phyloP scores from a whole-genome alignment of 2,113 vertebrate species.

The Ardeotis arabs region DNA sequence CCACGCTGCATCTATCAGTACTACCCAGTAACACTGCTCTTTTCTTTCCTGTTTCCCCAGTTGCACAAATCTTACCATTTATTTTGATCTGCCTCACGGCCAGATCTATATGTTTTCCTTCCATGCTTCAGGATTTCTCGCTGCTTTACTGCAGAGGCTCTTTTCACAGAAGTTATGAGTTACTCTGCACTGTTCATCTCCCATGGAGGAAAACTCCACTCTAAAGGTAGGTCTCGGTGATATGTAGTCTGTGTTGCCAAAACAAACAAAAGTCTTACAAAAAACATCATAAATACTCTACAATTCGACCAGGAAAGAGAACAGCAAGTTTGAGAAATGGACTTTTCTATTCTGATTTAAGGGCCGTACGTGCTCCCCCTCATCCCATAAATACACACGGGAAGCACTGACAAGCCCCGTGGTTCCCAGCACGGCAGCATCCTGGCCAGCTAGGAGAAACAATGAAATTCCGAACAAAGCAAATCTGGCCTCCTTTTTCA shows the following conservation, averaged over 20 bases:
- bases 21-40: not conserved
- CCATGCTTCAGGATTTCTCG: not conserved
- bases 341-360: not conserved
- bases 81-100: not conserved
- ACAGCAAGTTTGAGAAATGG: not conserved
- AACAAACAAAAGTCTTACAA: not conserved
- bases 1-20: not conserved
- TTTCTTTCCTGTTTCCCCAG: not conserved
- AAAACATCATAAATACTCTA: not conserved
- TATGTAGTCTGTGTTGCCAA: not conserved
- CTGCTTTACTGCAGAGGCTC: not conserved
- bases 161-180: not conserved
- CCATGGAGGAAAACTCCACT: not conserved
- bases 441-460: not conserved
- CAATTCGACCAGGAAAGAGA: not conserved
- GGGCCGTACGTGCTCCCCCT: not conserved
- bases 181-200: not conserved
- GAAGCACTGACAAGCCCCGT: not conserved
- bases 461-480: not conserved
- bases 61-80: not conserved
- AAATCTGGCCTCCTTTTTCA: not conserved
- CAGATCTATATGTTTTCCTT: not conserved
- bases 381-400: accelerated
- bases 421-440: not conserved
- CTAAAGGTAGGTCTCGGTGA: not conserved